Evolutionary conservation across 1,140 invertebrate species (phyloP).

Genomic region (Nasonia longicornis): DNA sequence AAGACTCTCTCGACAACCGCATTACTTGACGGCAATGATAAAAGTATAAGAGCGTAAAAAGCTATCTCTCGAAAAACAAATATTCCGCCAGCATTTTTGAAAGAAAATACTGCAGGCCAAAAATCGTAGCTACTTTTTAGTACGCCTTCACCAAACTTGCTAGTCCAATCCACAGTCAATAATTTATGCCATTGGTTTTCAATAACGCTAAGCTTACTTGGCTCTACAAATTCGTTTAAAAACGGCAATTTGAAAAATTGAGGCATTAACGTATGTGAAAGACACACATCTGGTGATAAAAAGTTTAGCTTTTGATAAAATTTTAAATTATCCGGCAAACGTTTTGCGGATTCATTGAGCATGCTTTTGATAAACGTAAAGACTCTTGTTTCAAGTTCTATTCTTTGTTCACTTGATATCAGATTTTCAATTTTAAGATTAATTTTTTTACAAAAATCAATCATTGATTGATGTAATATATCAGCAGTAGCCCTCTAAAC

Average conservation of each 20-base stretch:
- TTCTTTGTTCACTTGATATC: neutral
- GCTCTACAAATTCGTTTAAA: neutral
- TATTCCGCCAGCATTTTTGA: slow-evolving; percentile 47
- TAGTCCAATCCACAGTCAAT: neutral
- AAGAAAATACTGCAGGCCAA: slow-evolving; percentile 24
- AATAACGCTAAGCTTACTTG: neutral
- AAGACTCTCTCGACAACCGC: slow-evolving; percentile 43
- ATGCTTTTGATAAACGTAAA: slow-evolving; percentile 27
- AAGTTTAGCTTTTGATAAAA: neutral
- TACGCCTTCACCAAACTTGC: neutral
- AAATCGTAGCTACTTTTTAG: slow-evolving; percentile 12
- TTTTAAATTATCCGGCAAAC: neutral
- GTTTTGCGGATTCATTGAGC: neutral
- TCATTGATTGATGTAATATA: neutral
- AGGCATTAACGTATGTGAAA: neutral
- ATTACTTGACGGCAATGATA: slow-evolving; percentile 24
- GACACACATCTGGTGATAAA: neutral
- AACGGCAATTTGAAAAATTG: neutral
- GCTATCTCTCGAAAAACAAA: slow-evolving; percentile 48
- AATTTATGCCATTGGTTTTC: slow-evolving; percentile 11
- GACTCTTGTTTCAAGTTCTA: slow-evolving; percentile 13
- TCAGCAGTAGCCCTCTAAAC: neutral
- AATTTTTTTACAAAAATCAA: too few relatives aligned
- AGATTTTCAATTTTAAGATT: neutral
- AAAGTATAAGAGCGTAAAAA: slow-evolving; percentile 4